Evolutionary conservation across 2,797 vertebrate genomes (phyloP).

Genomic region (Tiaroga cobitis): DNA sequence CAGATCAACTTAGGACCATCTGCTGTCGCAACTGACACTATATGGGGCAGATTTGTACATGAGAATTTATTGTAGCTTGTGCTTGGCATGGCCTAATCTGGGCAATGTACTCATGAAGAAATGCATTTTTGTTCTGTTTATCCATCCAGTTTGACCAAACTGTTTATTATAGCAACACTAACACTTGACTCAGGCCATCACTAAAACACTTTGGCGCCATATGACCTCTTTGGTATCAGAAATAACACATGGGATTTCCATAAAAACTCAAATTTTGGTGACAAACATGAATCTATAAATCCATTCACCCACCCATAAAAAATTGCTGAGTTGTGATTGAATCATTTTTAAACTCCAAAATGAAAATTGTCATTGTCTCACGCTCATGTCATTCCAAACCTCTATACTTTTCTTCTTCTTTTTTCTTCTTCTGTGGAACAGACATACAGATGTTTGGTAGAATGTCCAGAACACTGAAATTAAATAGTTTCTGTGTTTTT

Average conservation of each 20-base stretch:
- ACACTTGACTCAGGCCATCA: neutral
- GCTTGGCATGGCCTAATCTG: neutral
- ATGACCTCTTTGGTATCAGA: neutral
- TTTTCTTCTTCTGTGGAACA: neutral
- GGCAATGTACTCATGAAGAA: neutral
- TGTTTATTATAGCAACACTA: neutral
- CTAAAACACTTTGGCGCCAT: neutral
- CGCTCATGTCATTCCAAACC: neutral
- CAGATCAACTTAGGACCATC: constrained; percentile 11
- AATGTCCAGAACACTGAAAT: neutral
- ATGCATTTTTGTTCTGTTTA: neutral
- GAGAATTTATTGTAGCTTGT: neutral
- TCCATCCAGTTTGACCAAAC: neutral
- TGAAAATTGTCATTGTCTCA: neutral
- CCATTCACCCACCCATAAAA: neutral
- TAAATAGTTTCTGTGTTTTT: neutral
- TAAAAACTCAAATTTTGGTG: neutral
- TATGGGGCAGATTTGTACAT: neutral
- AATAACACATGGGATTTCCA: neutral
- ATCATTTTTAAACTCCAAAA: neutral
- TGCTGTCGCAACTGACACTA: constrained; percentile 9
- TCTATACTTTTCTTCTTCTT: neutral
- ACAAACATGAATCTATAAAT: neutral
- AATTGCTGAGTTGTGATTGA: neutral
- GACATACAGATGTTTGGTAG: neutral